phyloP scores from a whole-genome alignment of 2,888 invertebrate species.

The Disparrhopalites patrizii region DNA sequence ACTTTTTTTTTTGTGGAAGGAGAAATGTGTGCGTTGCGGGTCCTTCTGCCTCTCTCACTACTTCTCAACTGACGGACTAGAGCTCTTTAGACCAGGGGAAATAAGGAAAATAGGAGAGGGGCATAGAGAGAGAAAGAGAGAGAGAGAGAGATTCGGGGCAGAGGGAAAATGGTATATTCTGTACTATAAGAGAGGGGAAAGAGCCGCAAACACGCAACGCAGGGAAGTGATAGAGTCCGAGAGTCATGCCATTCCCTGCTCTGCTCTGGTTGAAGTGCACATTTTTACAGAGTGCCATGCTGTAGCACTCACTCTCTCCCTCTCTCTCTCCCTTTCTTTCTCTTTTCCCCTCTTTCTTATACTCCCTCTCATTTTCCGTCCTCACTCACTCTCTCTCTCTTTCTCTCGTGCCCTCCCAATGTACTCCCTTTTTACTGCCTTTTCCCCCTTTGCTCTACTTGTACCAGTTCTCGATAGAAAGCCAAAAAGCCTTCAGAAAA shows the following conservation, averaged over 20 bases:
- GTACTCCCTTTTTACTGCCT: no score
- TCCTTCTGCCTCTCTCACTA: not conserved
- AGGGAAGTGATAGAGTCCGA: not conserved
- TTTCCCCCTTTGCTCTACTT: no score
- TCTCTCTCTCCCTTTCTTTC: not conserved
- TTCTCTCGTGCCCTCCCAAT: no score
- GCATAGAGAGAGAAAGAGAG: not conserved
- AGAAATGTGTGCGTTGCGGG: not conserved
- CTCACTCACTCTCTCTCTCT: no score
- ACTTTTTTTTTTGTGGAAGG: no score
- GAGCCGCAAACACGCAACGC: conserved; percentile 24
- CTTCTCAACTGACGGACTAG: not conserved
- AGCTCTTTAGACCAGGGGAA: not conserved
- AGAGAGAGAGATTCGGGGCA: not conserved
- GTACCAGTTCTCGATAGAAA: no score
- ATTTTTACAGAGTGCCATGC: not conserved
- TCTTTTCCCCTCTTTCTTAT: not conserved
- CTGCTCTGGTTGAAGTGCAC: not conserved
- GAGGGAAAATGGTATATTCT: no score
- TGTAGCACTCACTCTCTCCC: not conserved
- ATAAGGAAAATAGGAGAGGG: not conserved
- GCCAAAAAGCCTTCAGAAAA: no score
- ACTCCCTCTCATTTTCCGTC: not conserved
- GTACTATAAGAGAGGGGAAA: not conserved
- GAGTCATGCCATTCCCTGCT: conserved; percentile 6